Evolutionary conservation across 2,113 vertebrate species (phyloP).

Genomic region (Pedionomus torquatus): DNA sequence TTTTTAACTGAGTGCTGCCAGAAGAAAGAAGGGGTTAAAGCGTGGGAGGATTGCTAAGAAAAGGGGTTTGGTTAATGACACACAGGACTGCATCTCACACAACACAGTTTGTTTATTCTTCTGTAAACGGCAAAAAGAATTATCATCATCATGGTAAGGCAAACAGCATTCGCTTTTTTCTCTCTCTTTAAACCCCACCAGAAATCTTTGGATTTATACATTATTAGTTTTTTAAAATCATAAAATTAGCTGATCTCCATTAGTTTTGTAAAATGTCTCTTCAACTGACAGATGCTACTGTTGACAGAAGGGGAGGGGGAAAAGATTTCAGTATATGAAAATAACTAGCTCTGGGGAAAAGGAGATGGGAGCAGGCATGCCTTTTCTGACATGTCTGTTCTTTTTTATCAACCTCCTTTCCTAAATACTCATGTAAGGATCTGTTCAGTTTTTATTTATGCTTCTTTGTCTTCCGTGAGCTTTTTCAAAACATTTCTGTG

Average conservation of each 20-base stretch:
- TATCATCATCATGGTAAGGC: slow-evolving; percentile 78
- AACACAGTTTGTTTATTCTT: slow-evolving; percentile 51
- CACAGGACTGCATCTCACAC: slow-evolving; percentile 29
- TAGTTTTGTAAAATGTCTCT: neutral
- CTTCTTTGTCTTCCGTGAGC: neutral
- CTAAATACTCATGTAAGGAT: slow-evolving; percentile 1
- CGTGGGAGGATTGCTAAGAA: slow-evolving; percentile 61
- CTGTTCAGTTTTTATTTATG: neutral
- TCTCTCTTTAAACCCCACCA: neutral
- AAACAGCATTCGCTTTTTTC: slow-evolving; percentile 5
- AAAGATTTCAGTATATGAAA: slow-evolving; percentile 40
- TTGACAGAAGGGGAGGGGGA: slow-evolving; percentile 48
- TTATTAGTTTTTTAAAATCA: neutral
- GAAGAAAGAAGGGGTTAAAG: slow-evolving; percentile 59
- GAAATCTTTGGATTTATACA: neutral
- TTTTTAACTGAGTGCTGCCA: neutral
- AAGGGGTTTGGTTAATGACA: slow-evolving; percentile 59
- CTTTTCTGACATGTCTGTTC: slow-evolving; percentile 30
- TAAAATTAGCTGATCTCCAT: neutral
- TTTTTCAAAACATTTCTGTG: neutral
- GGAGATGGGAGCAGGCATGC: slow-evolving; percentile 60
- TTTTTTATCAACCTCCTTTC: slow-evolving; percentile 3
- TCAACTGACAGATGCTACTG: slow-evolving; percentile 10
- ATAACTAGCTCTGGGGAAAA: slow-evolving; percentile 61
- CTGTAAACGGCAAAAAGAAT: slow-evolving; percentile 68